These are phyloP conservation scores for Drosophila jambulina DNA, from an alignment of 1,140 invertebrate genomes.

Conservation along the genomic window DNA sequence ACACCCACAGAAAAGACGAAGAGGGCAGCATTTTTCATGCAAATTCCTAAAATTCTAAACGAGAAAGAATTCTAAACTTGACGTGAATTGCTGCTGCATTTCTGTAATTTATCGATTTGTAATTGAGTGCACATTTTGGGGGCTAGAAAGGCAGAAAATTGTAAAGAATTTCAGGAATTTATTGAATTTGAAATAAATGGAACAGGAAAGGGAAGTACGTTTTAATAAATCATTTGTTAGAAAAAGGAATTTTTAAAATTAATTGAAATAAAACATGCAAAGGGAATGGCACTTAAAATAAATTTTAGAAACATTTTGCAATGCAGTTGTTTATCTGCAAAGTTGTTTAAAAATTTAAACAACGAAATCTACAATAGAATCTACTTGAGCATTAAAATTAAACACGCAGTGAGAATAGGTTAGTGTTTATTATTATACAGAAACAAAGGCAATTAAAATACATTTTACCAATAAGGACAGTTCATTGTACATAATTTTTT, in stretches of 20 bases:
- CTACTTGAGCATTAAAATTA: no score
- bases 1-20: slow-evolving; percentile 7
- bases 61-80: slow-evolving; percentile 9
- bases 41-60: slow-evolving; percentile 29
- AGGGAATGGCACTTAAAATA: no score
- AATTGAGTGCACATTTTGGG: slow-evolving; percentile 29
- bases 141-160: neutral
- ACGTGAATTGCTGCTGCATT: slow-evolving; percentile 25
- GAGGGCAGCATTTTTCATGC: neutral
- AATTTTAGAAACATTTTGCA: no score
- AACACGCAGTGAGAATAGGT: no score
- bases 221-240: neutral
- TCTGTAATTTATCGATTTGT: slow-evolving; percentile 42
- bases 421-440: no score
- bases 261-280: neutral
- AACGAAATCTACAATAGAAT: no score
- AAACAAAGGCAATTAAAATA: neutral
- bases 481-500: neutral
- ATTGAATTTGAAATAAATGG: neutral
- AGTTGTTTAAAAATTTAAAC: no score
- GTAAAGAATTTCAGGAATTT: neutral
- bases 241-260: neutral
- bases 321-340: no score
- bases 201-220: neutral
- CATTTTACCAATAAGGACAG: neutral